phyloP scores from a whole-genome alignment of 2,797 vertebrate genomes.

The Petrocephalus schoutedeni region DNA sequence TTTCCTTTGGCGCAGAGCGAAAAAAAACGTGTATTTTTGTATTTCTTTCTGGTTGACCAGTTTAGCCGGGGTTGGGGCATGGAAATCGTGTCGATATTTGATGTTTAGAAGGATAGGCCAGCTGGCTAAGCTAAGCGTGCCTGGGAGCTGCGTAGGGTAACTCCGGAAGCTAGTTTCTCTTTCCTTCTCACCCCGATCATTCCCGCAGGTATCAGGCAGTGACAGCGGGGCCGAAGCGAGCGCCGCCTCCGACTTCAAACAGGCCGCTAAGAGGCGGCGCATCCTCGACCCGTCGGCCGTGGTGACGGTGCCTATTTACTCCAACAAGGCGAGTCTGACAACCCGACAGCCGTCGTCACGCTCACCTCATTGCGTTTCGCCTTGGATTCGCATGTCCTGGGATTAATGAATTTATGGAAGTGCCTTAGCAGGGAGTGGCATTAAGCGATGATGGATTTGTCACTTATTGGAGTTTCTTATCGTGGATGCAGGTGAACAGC shows the following conservation, averaged over 20 bases:
- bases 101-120: not conserved
- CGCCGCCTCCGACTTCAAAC: constrained; percentile 1
- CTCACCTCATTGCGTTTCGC: not conserved
- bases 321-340: constrained; percentile 53
- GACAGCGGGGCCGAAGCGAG: constrained; percentile 29
- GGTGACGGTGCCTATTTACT: constrained; percentile 57
- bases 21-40: not conserved
- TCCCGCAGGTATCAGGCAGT: constrained; percentile 25
- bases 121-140: not conserved
- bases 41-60: not conserved
- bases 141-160: not conserved
- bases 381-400: not conserved
- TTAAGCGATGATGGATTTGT: not conserved
- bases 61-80: not conserved
- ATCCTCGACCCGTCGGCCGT: constrained; percentile 56
- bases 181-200: not conserved
- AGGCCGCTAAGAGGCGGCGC: constrained; percentile 55
- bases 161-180: not conserved
- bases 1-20: not conserved
- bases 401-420: not conserved
- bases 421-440: not conserved
- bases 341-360: not conserved
- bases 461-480: not conserved
- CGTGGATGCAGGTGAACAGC: constrained; percentile 54
- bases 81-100: not conserved